Percentiles rank a stretch among this genome's conserved stretches.
phyloP scores from a whole-genome alignment of 2,888 invertebrate species.

The Yponomeuta plumbellus region DNA sequence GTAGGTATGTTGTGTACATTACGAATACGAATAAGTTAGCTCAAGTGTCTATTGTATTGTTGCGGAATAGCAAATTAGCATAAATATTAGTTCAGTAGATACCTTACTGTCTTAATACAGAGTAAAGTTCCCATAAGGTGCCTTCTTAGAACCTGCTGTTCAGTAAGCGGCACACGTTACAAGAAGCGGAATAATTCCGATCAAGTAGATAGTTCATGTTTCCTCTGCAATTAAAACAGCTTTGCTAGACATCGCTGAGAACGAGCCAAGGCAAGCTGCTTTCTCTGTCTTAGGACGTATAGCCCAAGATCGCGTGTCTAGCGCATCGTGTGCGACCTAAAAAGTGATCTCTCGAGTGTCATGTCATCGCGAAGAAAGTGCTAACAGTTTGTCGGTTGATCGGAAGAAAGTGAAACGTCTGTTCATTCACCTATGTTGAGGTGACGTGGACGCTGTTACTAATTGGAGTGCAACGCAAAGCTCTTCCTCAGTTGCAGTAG shows the following conservation, averaged over 20 bases:
- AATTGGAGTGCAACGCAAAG: not conserved
- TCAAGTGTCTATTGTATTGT: too few species aligned
- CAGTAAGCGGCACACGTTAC: not conserved
- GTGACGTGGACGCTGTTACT: constrained; percentile 20
- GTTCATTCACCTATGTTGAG: constrained; percentile 49
- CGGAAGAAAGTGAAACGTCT: constrained; percentile 57
- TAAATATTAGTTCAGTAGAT: not conserved
- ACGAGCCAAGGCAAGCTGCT: not conserved
- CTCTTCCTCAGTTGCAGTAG: too few species aligned
- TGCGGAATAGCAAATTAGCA: not conserved
- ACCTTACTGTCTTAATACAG: not conserved
- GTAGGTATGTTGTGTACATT: too few species aligned
- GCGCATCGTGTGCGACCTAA: not conserved
- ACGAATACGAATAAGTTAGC: too few species aligned
- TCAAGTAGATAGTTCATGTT: not conserved
- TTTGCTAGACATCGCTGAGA: not conserved
- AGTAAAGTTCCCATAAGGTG: not conserved
- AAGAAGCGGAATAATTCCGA: not conserved
- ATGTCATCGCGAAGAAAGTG: constrained; percentile 3
- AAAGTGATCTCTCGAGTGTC: constrained; percentile 8
- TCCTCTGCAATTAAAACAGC: too few species aligned
- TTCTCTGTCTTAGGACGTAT: not conserved
- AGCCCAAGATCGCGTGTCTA: not conserved
- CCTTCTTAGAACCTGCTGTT: not conserved
- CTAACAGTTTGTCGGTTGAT: constrained; percentile 12